A percentile compares a stretch with the other conserved stretches of the same genome.
phyloP scores from a whole-genome alignment of 2,113 vertebrate genomes.

The Phyllostomus hastatus region DNA sequence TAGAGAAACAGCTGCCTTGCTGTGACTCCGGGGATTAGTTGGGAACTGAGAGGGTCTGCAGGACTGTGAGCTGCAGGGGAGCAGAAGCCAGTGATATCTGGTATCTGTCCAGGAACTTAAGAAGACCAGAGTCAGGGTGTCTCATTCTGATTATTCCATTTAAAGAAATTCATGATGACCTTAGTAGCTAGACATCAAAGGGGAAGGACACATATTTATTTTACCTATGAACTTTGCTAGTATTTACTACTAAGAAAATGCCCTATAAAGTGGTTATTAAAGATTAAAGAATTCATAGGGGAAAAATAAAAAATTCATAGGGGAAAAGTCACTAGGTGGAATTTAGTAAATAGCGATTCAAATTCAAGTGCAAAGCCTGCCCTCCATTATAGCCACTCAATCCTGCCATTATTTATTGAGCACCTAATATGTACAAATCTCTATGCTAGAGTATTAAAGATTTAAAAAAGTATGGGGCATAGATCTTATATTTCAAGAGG shows the following conservation, averaged over 20 bases:
- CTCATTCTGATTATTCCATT: not conserved
- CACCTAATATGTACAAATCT: not conserved
- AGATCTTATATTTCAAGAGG: not conserved
- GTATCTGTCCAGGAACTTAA: not conserved
- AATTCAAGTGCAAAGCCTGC: not conserved
- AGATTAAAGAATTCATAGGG: not conserved
- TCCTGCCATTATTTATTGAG: not conserved
- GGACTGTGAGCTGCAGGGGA: not conserved
- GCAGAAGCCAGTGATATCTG: not conserved
- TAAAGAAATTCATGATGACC: conserved; percentile 1
- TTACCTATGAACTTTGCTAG: not conserved
- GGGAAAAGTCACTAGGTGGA: not conserved
- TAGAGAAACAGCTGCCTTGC: conserved; percentile 33
- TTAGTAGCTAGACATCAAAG: not conserved
- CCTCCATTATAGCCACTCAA: not conserved
- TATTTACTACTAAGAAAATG: not conserved
- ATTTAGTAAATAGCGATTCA: not conserved
- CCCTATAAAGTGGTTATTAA: not conserved
- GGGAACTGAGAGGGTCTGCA: not conserved
- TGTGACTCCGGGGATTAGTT: conserved; percentile 19
- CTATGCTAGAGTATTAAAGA: not conserved
- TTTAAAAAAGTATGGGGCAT: not conserved
- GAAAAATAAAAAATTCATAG: not conserved
- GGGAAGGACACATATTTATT: not conserved
- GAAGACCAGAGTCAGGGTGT: not conserved